A percentile compares a stretch with the other conserved stretches of the same genome.
Conservation (phyloP, 2,797 vertebrate species). For the Poecilia velifera region DNA sequence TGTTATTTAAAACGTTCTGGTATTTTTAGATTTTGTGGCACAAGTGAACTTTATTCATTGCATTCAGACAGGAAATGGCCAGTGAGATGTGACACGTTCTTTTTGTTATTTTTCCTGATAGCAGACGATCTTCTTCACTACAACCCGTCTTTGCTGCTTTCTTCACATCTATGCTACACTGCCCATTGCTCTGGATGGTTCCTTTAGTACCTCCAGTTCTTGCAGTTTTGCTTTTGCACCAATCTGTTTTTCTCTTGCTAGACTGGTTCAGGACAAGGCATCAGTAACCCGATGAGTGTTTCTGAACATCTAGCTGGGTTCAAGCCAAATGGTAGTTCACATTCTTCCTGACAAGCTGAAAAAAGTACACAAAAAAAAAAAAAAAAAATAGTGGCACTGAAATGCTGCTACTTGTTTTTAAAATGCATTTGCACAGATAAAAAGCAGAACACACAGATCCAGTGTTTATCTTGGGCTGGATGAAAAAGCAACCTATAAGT, state of each 20-base stretch:
- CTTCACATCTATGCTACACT: not conserved
- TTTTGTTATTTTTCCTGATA: not conserved
- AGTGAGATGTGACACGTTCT: not conserved
- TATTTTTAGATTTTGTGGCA: not conserved
- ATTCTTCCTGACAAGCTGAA: not conserved
- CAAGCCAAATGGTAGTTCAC: not conserved
- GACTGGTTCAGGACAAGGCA: not conserved
- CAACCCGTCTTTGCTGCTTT: not conserved
- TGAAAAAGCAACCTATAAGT: constrained; percentile 51
- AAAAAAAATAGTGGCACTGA: not conserved
- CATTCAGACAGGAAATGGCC: not conserved
- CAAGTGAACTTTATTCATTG: not conserved
- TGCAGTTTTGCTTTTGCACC: not conserved
- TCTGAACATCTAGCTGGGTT: not conserved
- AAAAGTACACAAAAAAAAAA: not conserved
- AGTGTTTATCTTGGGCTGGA: constrained; percentile 10
- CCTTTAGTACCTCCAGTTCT: not conserved
- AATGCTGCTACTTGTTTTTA: not conserved
- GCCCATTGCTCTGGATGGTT: not conserved
- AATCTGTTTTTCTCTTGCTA: not conserved
- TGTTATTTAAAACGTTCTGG: not conserved
- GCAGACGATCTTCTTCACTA: not conserved
- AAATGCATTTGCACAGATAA: not conserved
- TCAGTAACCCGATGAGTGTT: not conserved
- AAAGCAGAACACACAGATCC: not conserved